Base-by-base conservation (phyloP, 1,140 invertebrate species). In the Linepithema humile region DNA sequence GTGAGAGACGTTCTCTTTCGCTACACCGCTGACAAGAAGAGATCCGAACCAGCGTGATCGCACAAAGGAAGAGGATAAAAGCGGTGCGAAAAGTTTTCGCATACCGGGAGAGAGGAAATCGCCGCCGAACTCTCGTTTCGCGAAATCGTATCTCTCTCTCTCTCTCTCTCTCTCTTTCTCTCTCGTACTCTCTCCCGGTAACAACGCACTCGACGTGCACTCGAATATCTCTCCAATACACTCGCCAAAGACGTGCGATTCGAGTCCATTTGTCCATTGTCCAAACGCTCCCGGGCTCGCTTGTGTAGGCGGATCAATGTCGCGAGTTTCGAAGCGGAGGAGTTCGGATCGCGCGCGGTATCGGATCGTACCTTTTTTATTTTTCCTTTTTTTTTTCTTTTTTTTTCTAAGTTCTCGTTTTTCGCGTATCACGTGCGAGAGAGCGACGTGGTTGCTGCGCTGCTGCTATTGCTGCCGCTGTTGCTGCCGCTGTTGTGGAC, bases 71-170 rank as follows among this genome's bases (percentile, higher is more conserved):
- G 43, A 1, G 48, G 64, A 80, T 80, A 69, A 80, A n/a, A 80
- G 62, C 48, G 48, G 48, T 40, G 62, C 74, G 75, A 80, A 80
- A 80, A 80, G 75, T 80, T 80, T 80, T 43, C 64, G 64, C 75
- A 80, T 80, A 80, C 23, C 64, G 48, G n/a, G 20, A 3, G 60
- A 40, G 48, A 9, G 48, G 48, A 32, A 45, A n/a, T 62, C 59
- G 5, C 32, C 26, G 26, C n/a, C 12, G 55, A 35, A 26, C 57
- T 43, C 29, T 35, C 17, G 35, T 55, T 38, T 7, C 55, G 38
- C 29, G 73, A 77, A 23, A 77, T 77, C 73, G 29, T 77, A 35
- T 3, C 6, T 17, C n/a, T 64, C 38, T 12, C n/a, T 26, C 26
- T 17, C 43, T 45, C 43, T n/a, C n/a, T n/a, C n/a, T n/a, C n/a